phyloP scores from a whole-genome alignment of 2,888 invertebrate species.

The Xestia c-nigrum region DNA sequence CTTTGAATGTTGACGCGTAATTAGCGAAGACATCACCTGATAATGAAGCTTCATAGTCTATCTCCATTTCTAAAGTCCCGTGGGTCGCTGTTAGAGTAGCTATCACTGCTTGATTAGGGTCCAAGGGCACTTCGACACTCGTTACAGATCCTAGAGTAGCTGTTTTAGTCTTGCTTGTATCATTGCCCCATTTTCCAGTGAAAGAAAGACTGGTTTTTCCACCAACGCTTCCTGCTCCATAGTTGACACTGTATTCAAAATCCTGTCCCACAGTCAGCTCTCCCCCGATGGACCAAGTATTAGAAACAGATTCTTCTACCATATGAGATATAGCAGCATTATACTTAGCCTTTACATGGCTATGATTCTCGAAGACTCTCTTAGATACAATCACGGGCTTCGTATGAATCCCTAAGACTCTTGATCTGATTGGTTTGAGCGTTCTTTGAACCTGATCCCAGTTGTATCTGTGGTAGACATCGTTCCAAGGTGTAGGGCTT shows the following conservation, averaged over 20 bases:
- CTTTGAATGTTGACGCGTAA: slow-evolving; percentile 38
- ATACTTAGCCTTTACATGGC: slow-evolving; percentile 54
- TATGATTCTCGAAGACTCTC: slow-evolving; percentile 64
- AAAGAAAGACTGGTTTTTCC: slow-evolving; percentile 27
- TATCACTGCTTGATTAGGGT: slow-evolving; percentile 23
- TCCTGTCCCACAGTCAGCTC: slow-evolving; percentile 55
- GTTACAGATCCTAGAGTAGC: slow-evolving; percentile 30
- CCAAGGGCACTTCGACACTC: slow-evolving; percentile 27
- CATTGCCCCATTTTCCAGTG: slow-evolving; percentile 28
- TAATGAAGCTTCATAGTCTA: slow-evolving; percentile 60
- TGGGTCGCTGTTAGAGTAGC: slow-evolving; percentile 39
- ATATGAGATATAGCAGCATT: slow-evolving; percentile 65
- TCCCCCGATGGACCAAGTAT: slow-evolving; percentile 64
- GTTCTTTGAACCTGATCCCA: slow-evolving; percentile 70
- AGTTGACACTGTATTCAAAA: slow-evolving; percentile 18
- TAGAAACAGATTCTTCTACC: slow-evolving; percentile 64
- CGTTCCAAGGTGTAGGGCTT: slow-evolving; percentile 75
- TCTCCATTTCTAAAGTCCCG: slow-evolving; percentile 40
- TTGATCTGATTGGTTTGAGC: slow-evolving; percentile 59
- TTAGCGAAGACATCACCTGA: slow-evolving; percentile 60
- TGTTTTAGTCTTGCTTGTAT: slow-evolving; percentile 8
- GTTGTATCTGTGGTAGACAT: slow-evolving; percentile 68
- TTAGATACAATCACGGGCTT: slow-evolving; percentile 59
- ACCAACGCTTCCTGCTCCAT: slow-evolving; percentile 5
- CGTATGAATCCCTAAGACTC: slow-evolving; percentile 56